Evolutionary conservation across 2,888 invertebrate species (phyloP), one percentile per base, ranked within the genome.

Genomic region (Melipona bicolor): DNA sequence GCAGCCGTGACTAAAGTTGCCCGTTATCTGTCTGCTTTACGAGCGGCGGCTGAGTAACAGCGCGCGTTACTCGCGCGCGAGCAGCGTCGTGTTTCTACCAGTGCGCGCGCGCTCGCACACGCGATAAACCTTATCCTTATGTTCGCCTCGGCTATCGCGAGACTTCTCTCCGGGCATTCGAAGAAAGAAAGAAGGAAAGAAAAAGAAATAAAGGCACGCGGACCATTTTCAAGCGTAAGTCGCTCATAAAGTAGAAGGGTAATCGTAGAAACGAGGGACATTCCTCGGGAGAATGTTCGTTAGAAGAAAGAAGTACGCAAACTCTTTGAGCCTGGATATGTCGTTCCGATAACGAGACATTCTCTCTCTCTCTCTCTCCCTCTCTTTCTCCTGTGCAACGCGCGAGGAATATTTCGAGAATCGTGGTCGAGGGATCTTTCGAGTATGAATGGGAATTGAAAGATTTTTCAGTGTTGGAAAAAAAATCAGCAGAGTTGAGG

Each of bases 201-300:
- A 36, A 36, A 43, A 68, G 56, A 65, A 56, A 11, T 27, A 27
- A 27, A 69, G 52, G 13, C 61, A n/a, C 64, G 61, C 62, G 80
- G 69, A 67, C 59, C 71, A 78, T 79, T 77, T 79, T 61, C 59
- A 56, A 65, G 86, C 85, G 86, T 80, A 87, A 87, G 79, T 76
- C 43, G 81, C 83, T 90, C 89, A 84, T 91, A 91, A 91, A 91
- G 83, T 89, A 87, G 87, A 89, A 90, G 88, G 89, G 89, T 90
- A 84, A 89, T 81, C 78, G 84, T 64, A 32, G 73, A 79, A 79
- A 73, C 69, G 32, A n/a, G 9, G 15, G 54, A 68, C 62, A 72
- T 77, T 81, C 32, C 71, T 67, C 64, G 21, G 69, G 61, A 9
- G 27, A 62, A 79, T 50, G 65, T 49, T 79, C 49, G 67, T 32